Base-by-base conservation (phyloP, 2,888 invertebrate species). In the Drosophila rubida region DNA sequence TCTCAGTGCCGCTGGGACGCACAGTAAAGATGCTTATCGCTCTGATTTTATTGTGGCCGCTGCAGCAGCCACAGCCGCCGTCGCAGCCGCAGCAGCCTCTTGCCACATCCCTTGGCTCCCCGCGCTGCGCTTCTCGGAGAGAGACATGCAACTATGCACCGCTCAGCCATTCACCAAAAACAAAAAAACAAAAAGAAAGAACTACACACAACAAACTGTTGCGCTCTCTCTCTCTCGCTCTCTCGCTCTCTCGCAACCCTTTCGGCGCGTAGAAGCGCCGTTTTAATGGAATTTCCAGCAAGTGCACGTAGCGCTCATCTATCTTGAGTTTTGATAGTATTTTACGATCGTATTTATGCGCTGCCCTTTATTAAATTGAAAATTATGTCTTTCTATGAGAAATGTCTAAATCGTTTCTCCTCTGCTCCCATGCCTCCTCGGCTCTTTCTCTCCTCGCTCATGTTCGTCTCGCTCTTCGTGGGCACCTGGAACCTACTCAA, bases 321-420 rank as follows among this genome's bases (percentile, higher is more conserved):
- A 81, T 86, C 80, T 80, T 80, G 13, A 82, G 69, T 81, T 86
- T 86, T 83, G 80, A 86, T 86, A 78, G 74, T 70, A 71, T 86
- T 82, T 82, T 82, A 86, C 65, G 75, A 77, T 51, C 73, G 58
- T 69, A 69, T 76, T 87, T 79, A 78, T 66, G 71, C 74, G 64
- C 55, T 78, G 75, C 69, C 76, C 87, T 78, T 84, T 84, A 84
- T 84, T 87, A 85, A 84, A 84, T 83, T 83, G 69, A 87, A 87
- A 83, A 83, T 87, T 87, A 83, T 87, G 78, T 87, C 83, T 83
- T 83, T 83, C 86, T 83, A 83, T 82, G 82, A 83, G 82, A 86
- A 86, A 82, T 82, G 80, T 83, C 86, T 76, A 76, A 73, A 86
- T 83, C 58, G 59, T n/a, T n/a, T n/a, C n/a, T n/a, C n/a, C n/a